A percentile compares a stretch with the other conserved stretches of the same genome.
Conservation (phyloP, 2,888 invertebrate genomes). For the Tinea semifulvella region DNA sequence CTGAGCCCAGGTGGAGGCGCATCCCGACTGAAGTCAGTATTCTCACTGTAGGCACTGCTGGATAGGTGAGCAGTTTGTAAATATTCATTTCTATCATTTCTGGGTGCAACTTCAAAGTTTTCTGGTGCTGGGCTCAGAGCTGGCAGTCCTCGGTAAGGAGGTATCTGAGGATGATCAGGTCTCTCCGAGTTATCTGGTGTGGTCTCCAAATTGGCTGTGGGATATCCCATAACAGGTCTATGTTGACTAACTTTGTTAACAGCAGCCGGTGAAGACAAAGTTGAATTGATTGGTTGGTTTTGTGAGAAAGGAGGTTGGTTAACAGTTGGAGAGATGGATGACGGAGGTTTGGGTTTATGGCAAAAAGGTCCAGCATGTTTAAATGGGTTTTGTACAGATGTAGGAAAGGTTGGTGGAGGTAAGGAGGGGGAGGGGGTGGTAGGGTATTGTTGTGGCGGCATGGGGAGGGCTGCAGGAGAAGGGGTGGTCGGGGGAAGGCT, state of each 20-base stretch:
- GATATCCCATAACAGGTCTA: slow-evolving; percentile 44
- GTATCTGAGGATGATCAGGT: slow-evolving; percentile 56
- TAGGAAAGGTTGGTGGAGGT: slow-evolving; percentile 29
- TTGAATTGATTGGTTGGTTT: slow-evolving; percentile 34
- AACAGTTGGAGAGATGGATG: slow-evolving; percentile 23
- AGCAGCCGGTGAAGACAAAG: slow-evolving; percentile 41
- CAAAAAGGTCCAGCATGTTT: slow-evolving; percentile 55
- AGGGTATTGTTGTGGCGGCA: slow-evolving; percentile 14
- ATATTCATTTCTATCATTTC: slow-evolving; percentile 78
- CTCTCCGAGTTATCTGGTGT: slow-evolving; percentile 75
- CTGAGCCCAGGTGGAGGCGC: slow-evolving; percentile 72
- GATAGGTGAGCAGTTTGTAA: slow-evolving; percentile 80
- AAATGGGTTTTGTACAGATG: slow-evolving; percentile 46
- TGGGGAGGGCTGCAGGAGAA: background rate
- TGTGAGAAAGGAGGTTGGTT: slow-evolving; percentile 29
- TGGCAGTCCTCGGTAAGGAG: slow-evolving; percentile 30
- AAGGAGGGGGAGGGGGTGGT: slow-evolving; percentile 17
- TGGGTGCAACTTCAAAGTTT: slow-evolving; percentile 70
- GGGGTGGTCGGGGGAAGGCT: slow-evolving; percentile 18
- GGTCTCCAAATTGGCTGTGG: slow-evolving; percentile 69
- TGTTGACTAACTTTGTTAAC: slow-evolving; percentile 43
- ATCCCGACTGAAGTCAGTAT: slow-evolving; percentile 54
- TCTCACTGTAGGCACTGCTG: slow-evolving; percentile 57
- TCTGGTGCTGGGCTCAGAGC: slow-evolving; percentile 49
- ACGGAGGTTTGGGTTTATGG: slow-evolving; percentile 42